phyloP scores from a whole-genome alignment of 1,140 invertebrate genomes.

The Drosophila murphyi region DNA sequence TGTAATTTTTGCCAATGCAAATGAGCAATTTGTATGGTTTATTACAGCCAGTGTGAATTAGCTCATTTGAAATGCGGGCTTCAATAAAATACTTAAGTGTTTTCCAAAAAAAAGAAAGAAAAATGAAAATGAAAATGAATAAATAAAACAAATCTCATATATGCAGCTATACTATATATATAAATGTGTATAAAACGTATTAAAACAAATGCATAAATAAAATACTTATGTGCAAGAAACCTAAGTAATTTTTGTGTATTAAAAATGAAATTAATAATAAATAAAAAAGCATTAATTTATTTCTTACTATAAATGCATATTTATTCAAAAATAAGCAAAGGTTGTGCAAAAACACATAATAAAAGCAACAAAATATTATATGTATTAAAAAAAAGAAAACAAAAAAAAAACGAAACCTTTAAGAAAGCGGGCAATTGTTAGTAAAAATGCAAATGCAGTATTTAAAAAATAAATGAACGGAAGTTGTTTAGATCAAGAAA shows the following conservation, averaged over 20 bases:
- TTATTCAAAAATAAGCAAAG: constrained; percentile 83
- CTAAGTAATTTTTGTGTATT: constrained; percentile 58
- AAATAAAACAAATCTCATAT: constrained; percentile 61
- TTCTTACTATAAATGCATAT: constrained; percentile 82
- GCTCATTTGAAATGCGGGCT: constrained; percentile 16
- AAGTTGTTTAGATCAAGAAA: constrained; percentile 48
- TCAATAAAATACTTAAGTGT: constrained; percentile 70
- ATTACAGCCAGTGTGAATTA: constrained; percentile 18
- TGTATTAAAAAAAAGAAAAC: constrained; percentile 61
- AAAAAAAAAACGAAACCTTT: constrained; percentile 50
- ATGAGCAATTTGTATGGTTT: constrained; percentile 49
- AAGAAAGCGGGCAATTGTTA: constrained; percentile 68
- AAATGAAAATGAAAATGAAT: constrained; percentile 35
- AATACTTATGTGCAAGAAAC: constrained; percentile 52
- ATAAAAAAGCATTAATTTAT: constrained; percentile 75
- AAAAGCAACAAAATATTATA: constrained; percentile 71
- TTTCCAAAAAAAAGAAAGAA: constrained; percentile 48
- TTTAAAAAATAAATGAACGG: constrained; percentile 32
- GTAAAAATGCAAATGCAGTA: constrained; percentile 65
- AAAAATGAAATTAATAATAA: constrained; percentile 65
- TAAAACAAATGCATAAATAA: constrained; percentile 26
- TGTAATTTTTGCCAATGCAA: constrained; percentile 61
- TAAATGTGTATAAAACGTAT: constrained; percentile 51
- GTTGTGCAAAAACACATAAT: constrained; percentile 83
- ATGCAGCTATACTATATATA: constrained; percentile 74